Evolutionary conservation across 2,113 vertebrate species (phyloP), one percentile per base, ranked within the genome.

Genomic region (Gopherus evgoodei): DNA sequence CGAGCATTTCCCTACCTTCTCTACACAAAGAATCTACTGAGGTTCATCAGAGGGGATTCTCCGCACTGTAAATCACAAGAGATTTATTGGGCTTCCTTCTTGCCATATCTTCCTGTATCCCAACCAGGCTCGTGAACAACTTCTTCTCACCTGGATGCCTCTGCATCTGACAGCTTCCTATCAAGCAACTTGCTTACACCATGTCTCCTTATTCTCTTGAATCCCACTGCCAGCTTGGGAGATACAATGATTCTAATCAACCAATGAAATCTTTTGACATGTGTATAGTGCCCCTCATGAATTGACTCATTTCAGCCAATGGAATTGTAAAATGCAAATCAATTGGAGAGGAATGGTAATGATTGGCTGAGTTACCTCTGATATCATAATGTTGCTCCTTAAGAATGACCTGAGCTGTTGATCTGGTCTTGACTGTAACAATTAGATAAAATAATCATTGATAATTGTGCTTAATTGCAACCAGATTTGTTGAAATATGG

Each of bases 251-350:
- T 56, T 22, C 29, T 83, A 38, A 29, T 31, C 56, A 91, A 52
- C 6, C 29, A 0, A 0, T 5, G 35, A 2, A 62, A 49, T 89
- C 25, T 75, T 22, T 84, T 87, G 72, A 50, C 29, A 14, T 84
- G 56, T 84, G 4, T 11, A 44, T 35, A 42, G 52, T 76, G n/a
- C 62, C 62, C 62, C 44, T 16, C 44, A 4, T 4, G 11, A 19
- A 2, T 21, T 81, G 35, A 78, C 19, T 94, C 38, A 86, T 94
- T 95, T 95, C 81, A 94, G 88, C 35, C 9, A 80, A 42, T 31
- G 89, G 89, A 90, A 88, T 50, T 31, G 3, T 25, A 90, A 35
- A 76, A 44, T 17, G n/a, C 50, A 76, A 50, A 82, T 52, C 5
- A 11, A 3, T 17, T 54, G 27, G 44, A 81, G 93, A 24, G 29